phyloP scores from a whole-genome alignment of 2,113 vertebrate genomes.

The Pelodiscus sinensis region DNA sequence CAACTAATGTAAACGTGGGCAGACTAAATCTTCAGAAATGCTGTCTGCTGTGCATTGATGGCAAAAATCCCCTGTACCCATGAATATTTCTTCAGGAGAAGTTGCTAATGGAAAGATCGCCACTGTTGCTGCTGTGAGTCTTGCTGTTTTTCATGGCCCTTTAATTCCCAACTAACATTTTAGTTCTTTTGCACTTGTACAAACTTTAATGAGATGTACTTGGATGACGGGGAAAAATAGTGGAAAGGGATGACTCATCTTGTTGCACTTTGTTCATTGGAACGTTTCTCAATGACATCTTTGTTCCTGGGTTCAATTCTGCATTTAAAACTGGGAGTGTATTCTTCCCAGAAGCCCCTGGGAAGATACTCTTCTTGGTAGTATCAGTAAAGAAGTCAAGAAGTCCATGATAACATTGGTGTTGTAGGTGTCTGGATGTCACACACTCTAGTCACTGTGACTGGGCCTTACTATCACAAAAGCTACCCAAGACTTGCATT shows the following conservation, averaged over 20 bases:
- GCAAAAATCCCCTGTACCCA: not conserved
- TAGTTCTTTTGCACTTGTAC: conserved; percentile 39
- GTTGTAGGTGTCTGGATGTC: no score
- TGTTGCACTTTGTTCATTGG: conserved; percentile 66
- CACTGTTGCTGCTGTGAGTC: not conserved
- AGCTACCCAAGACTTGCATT: no score
- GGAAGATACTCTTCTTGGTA: no score
- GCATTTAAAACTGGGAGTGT: not conserved
- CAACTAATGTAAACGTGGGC: conserved; percentile 19
- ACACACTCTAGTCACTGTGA: no score
- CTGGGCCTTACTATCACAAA: no score
- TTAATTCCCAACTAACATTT: conserved; percentile 7
- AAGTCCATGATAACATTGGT: no score
- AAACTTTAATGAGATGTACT: conserved; percentile 74
- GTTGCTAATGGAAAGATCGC: conserved; percentile 5
- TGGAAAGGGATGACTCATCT: conserved; percentile 58
- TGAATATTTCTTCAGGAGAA: conserved; percentile 30
- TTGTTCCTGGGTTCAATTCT: conserved; percentile 58
- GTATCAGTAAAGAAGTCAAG: no score
- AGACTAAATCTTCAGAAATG: conserved; percentile 49
- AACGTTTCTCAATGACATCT: conserved; percentile 67
- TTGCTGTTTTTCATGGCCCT: conserved; percentile 40
- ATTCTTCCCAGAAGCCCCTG: no score
- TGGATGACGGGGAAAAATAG: conserved; percentile 62
- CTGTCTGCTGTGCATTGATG: not conserved